These are phyloP conservation scores for Hycleus cichorii DNA, from an alignment of 1,140 invertebrate species.

Conservation along the genomic window DNA sequence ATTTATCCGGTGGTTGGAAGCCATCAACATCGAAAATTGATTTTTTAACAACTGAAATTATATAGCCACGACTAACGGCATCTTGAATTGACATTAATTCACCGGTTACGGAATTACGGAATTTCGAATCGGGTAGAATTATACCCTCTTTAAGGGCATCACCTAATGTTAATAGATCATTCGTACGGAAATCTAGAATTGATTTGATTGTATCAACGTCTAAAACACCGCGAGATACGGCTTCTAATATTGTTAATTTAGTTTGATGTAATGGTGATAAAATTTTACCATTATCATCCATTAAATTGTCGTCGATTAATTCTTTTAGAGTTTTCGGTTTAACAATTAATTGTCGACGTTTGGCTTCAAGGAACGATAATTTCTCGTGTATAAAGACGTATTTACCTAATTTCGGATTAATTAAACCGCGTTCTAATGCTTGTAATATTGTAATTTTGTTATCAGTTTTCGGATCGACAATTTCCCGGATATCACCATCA, in stretches of 20 bases:
- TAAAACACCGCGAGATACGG: conserved; percentile 75
- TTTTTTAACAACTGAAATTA: conserved; percentile 79
- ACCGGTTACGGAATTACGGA: conserved; percentile 61
- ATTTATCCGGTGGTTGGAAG: conserved; percentile 75
- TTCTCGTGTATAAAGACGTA: conserved; percentile 77
- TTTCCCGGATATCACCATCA: conserved; percentile 66
- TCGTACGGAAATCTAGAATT: conserved; percentile 68
- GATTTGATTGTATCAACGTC: conserved; percentile 77
- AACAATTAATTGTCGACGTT: conserved; percentile 66
- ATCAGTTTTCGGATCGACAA: conserved; percentile 71
- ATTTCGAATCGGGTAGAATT: conserved; percentile 64
- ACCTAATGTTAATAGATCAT: conserved; percentile 72
- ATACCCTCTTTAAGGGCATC: conserved; percentile 76
- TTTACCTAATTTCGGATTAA: conserved; percentile 70
- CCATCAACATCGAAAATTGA: conserved; percentile 89
- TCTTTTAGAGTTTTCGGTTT: conserved; percentile 89
- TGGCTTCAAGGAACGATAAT: conserved; percentile 71
- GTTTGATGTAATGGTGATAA: conserved; percentile 68
- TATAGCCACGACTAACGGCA: conserved; percentile 78
- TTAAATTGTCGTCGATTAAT: conserved; percentile 68
- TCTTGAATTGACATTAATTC: conserved; percentile 67
- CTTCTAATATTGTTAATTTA: conserved; percentile 73
- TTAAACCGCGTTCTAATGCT: conserved; percentile 67
- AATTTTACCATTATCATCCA: conserved; percentile 72
- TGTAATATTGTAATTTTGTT: conserved; percentile 72